Conservation (phyloP, 2,113 vertebrate species). For the Mastomys natalensis region DNA sequence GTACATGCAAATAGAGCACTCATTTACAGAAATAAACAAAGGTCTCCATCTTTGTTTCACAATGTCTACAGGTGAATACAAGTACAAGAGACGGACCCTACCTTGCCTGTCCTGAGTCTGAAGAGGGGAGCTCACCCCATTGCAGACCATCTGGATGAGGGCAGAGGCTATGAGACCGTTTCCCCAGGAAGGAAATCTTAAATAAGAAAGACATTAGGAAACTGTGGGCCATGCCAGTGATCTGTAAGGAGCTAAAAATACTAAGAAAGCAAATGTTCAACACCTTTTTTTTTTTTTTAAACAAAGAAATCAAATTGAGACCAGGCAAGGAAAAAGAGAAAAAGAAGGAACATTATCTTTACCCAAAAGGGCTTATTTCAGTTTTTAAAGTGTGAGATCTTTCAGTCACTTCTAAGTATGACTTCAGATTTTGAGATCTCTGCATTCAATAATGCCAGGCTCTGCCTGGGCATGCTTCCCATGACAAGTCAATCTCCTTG, state of each 20-base stretch:
- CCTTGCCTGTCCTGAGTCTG: conserved; percentile 15
- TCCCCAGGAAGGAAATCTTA: conserved; percentile 64
- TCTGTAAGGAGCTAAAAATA: conserved; percentile 52
- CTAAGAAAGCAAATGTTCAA: conserved; percentile 20
- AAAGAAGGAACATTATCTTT: conserved; percentile 8
- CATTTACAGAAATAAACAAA: too few species aligned
- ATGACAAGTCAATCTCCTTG: neutral
- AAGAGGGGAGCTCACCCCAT: neutral
- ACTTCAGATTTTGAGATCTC: conserved; percentile 13
- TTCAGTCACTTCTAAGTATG: conserved; percentile 44
- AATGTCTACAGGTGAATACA: neutral
- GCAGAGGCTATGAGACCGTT: neutral
- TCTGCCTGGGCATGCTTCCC: neutral
- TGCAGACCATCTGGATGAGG: neutral
- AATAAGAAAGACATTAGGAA: conserved; percentile 47
- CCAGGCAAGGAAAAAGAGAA: conserved; percentile 14
- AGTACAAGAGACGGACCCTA: neutral
- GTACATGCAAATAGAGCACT: too few species aligned
- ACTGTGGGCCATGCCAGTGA: neutral
- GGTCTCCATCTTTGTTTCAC: neutral
- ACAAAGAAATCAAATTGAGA: conserved; percentile 43
- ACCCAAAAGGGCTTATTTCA: conserved; percentile 5
- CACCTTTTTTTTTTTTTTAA: neutral
- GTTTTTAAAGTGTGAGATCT: conserved; percentile 19
- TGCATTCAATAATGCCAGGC: conserved; percentile 24